Percentiles rank a stretch among this genome's conserved stretches.
Evolutionary conservation across 2,797 vertebrate genomes (phyloP).

Genomic region (Sebastiscus albofasciatus): DNA sequence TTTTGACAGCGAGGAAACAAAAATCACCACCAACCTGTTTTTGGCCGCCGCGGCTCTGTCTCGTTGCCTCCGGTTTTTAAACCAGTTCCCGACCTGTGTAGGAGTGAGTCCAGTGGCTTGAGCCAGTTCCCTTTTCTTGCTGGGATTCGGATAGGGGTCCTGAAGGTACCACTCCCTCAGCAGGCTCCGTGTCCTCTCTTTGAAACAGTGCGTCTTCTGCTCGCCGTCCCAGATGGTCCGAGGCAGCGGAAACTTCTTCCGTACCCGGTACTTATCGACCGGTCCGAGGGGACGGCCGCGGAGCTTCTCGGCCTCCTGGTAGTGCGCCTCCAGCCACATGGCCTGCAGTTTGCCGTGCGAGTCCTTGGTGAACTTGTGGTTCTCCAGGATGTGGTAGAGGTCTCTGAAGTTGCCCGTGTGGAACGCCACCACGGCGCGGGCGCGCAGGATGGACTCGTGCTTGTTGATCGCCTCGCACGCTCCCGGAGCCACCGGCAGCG

Average conservation of each 20-base stretch:
- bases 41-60: constrained; percentile 99
- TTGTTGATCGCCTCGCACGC: constrained; percentile 99
- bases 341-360: constrained; percentile 98
- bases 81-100: constrained; percentile 99
- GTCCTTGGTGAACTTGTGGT: constrained; percentile 99
- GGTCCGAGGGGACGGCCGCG: constrained; percentile 97
- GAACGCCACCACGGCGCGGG: constrained; percentile 98
- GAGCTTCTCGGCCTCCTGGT: constrained; percentile 99
- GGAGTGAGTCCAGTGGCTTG: constrained; percentile 99
- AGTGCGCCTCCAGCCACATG: constrained; percentile 99
- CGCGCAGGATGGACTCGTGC: constrained; percentile 98
- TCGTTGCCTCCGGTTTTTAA: constrained; percentile 99
- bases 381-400: constrained; percentile 99
- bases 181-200: constrained; percentile 98
- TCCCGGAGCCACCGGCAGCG: constrained; percentile 97
- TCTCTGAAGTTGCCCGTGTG: constrained; percentile 99
- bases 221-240: constrained; percentile 99
- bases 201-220: constrained; percentile 99
- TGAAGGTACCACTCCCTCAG: constrained; percentile 99
- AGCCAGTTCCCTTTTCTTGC: constrained; percentile 99
- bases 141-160: constrained; percentile 99
- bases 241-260: constrained; percentile 99
- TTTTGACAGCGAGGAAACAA: neutral
- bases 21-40: constrained; percentile 90
- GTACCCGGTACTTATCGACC: constrained; percentile 98